Percentiles rank a stretch among this genome's conserved stretches.
These are phyloP conservation scores for Dromococcyx pavoninus DNA, from an alignment of 2,797 vertebrate genomes.

Conservation along the genomic window DNA sequence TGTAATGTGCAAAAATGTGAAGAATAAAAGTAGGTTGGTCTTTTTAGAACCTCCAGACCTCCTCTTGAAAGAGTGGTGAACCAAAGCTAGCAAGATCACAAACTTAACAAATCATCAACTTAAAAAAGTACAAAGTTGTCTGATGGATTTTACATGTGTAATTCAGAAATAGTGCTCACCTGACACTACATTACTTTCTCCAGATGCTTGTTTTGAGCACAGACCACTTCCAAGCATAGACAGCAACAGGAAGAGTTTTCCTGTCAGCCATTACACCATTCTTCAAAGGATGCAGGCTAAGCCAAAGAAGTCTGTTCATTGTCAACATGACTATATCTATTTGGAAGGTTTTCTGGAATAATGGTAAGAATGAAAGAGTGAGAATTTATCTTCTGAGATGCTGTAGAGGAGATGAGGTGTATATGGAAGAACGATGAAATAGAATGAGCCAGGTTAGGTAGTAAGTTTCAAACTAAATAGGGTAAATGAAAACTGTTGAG, in stretches of 20 bases:
- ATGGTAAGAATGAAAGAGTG: background rate
- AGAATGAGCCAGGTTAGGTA: background rate
- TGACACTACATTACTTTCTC: background rate
- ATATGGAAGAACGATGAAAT: background rate
- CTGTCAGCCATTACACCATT: background rate
- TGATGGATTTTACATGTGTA: background rate
- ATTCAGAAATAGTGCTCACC: background rate
- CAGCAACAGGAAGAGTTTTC: background rate
- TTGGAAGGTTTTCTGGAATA: background rate
- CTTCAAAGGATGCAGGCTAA: background rate
- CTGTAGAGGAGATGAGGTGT: background rate
- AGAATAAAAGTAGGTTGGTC: constrained; percentile 50
- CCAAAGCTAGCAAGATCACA: background rate
- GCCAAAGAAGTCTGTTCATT: background rate
- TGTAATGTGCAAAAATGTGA: constrained; percentile 54
- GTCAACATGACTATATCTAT: background rate
- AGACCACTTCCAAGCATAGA: background rate
- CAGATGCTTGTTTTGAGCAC: background rate
- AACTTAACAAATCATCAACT: background rate
- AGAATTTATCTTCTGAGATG: background rate
- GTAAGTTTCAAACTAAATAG: background rate
- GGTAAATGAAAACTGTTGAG: background rate
- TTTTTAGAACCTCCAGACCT: constrained; percentile 41
- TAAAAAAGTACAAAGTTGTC: background rate
- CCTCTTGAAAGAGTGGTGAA: background rate